Base-by-base conservation (phyloP, 2,888 invertebrate genomes). In the Lycophotia porphyrea region DNA sequence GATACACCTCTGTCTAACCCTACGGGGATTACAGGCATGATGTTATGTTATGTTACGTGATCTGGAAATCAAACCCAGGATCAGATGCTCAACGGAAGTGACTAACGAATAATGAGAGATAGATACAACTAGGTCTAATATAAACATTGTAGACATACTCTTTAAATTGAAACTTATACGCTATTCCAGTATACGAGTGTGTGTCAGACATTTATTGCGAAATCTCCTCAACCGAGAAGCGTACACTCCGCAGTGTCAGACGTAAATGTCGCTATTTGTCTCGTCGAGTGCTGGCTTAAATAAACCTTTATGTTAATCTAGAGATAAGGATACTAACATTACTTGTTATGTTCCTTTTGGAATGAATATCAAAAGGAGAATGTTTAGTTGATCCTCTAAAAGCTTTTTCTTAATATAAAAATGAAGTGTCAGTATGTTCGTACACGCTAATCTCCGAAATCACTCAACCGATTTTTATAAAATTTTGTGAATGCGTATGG, bases 191-290 rank as follows among this genome's bases (percentile, higher is more conserved):
- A n/a, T n/a, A 72, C 52, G 64, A 75, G 5, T 31, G 67, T 76
- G 71, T 73, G 75, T 76, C 71, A 18, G 71, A 85, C 82, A 74
- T 78, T 75, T 74, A 75, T 82, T 76, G 63, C 75, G 61, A 74
- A 78, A 82, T 71, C 82, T 74, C 68, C 73, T 82, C 78, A 85
- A 85, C 82, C 71, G 84, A 84, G 81, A 83, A 84, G 71, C 72
- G 31, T 58, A 67, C 70, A 68, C 63, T 79, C 55, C 52, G 72
- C 18, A 18, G 67, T 78, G 74, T 81, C 69, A 66, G 76, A 71
- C 84, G 82, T 76, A 74, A 81, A 82, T 84, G 78, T 80, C 72
- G 64, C 74, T 75, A 81, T 78, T 71, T 74, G 71, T 85, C 85
- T 78, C 65, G 47, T 69, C 60, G 52, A 71, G 70, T 63, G 58